A percentile compares a stretch with the other conserved stretches of the same genome.
Conservation (phyloP, 1,140 invertebrate species). For the Schlechtendalia chinensis region DNA sequence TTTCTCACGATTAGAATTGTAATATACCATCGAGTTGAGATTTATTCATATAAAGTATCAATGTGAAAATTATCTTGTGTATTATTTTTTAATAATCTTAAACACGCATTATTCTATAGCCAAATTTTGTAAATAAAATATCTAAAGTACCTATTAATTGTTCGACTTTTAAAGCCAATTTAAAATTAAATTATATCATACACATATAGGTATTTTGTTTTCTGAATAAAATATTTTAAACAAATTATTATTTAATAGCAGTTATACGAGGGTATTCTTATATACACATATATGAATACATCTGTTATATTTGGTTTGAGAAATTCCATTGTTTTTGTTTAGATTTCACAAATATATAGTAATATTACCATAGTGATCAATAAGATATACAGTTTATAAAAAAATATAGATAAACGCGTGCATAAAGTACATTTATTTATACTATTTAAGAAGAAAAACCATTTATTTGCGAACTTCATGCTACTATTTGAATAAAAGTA, state of each 20-base stretch:
- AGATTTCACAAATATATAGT: background rate
- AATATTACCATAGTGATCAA: background rate
- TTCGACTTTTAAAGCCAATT: background rate
- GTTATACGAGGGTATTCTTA: background rate
- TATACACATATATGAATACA: no score
- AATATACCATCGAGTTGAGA: no score
- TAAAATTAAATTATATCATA: background rate
- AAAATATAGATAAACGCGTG: background rate
- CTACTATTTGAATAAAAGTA: no score
- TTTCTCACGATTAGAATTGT: no score
- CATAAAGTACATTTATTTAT: no score
- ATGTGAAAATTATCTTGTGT: no score
- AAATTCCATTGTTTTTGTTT: slow-evolving; percentile 8
- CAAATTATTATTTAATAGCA: slow-evolving; percentile 2
- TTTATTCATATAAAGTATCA: no score
- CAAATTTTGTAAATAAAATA: no score
- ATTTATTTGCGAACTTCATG: no score
- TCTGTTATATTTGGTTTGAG: background rate
- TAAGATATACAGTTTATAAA: background rate
- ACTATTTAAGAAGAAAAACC: no score
- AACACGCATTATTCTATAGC: no score
- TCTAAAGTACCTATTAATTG: background rate
- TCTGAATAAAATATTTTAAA: background rate
- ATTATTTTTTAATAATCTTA: no score
- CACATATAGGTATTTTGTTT: background rate